Evolutionary conservation across 2,113 vertebrate species (phyloP), one percentile per base, ranked within the genome.

Genomic region (Picathartes gymnocephalus): DNA sequence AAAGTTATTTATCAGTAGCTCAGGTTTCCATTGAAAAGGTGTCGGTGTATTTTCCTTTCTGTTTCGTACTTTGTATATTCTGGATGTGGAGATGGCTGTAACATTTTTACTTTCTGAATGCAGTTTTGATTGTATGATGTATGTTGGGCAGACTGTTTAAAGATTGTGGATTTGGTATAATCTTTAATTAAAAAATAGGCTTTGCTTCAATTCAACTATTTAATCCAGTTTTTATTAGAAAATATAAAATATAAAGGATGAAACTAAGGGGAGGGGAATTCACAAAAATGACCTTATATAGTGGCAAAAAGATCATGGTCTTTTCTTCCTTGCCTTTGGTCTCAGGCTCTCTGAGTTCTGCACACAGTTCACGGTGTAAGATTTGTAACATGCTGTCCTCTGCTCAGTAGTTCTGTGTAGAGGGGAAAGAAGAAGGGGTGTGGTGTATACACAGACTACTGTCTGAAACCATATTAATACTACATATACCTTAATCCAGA

Each of bases 291-390:
- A 19, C 42, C 18, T 50, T 45, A 13, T 40, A 4, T 27, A 48
- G n/a, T 65, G 20, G 27, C 48, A 81, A 51, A 70, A 66, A 45
- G 30, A 47, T 74, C 9, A 8, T 39, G 16, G 9, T 81, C 35
- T 58, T 77, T 86, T 77, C 39, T 83, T 40, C 28, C 37, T 64
- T 39, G 28, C 16, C 58, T 69, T 95, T 89, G 33, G 33, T 62
- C 33, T 91, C 42, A 27, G 47, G 15, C 69, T 50, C 16, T 81
- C 69, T 30, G 51, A 45, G 42, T 66, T 22, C 35, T 68, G 39
- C 51, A 3, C 4, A 1, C 6, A 6, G 3, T 50, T 40, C 22
- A 9, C 21, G 72, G 22, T 2, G 13, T 13, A 18, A 39, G 35
- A 17, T 91, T 91, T 81, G 31, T 65, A 70, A 33, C 4, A 2